A percentile compares a stretch with the other conserved stretches of the same genome.
These are phyloP conservation scores for Crotalus viridis DNA, from an alignment of 2,113 vertebrate species.

Conservation along the genomic window DNA sequence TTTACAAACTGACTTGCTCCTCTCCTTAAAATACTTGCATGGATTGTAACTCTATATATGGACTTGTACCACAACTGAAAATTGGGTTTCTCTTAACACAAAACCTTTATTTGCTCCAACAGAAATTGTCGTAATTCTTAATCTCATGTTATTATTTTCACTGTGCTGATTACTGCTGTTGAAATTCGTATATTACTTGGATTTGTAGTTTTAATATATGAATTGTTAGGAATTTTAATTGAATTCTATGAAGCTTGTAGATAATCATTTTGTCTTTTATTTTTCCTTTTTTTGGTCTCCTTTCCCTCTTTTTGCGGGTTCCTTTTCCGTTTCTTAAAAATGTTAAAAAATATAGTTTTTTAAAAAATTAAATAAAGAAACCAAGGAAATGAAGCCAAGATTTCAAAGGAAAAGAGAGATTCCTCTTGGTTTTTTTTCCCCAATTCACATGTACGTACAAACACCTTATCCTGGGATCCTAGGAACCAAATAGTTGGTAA, in stretches of 20 bases:
- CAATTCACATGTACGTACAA: neutral
- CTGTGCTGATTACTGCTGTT: neutral
- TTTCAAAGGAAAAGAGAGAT: neutral
- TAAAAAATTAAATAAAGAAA: conserved; percentile 8
- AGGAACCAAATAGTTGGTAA: neutral
- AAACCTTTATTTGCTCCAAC: neutral
- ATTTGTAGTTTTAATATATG: neutral
- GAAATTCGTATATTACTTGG: neutral
- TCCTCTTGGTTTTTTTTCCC: neutral
- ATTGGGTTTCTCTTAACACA: neutral
- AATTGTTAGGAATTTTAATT: neutral
- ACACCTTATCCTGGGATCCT: neutral
- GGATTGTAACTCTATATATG: neutral
- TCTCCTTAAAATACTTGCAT: conserved; percentile 43
- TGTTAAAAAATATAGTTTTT: neutral
- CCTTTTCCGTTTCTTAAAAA: neutral
- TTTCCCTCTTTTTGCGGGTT: neutral
- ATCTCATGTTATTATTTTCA: neutral
- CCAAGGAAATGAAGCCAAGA: neutral
- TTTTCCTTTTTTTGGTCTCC: neutral
- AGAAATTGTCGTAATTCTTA: neutral
- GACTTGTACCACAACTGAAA: neutral
- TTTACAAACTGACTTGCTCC: conserved; percentile 53
- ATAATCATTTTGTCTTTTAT: neutral
- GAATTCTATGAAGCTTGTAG: neutral